Base-by-base conservation (phyloP, 2,113 vertebrate genomes). In the Daphoenositta chrysoptera region DNA sequence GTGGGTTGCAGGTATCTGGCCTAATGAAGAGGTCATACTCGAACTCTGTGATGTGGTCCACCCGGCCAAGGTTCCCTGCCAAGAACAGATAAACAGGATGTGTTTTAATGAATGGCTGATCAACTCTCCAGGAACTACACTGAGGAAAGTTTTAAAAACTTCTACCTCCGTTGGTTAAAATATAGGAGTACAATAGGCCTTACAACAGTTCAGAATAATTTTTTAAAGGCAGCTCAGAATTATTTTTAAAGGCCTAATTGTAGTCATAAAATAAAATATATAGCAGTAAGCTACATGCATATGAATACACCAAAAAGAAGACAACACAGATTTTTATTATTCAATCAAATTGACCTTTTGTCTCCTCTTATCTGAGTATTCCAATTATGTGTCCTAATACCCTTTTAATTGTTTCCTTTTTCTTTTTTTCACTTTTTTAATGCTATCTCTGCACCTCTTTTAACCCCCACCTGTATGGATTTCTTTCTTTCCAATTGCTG, bases 1-100 rank as follows among this genome's bases (percentile, higher is more conserved):
- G 99, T 26, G 99, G 99, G 92, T 99, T 99, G 97, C 99, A 99
- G 64, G 99, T 99, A 94, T 99, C 99, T 8, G 99, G 99, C 44
- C 99, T 98, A 93, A 99, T 99, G 97, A 99, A 99, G 40, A 99
- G 98, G 97, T 99, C 99, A 95, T 99, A 99, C 94, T 99, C 99
- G 97, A 99, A 99, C 66, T 99, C 99, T 61, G 98, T 98, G 97
- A 99, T 98, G 71, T 99, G 98, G 92, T 99, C 98, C 50, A 99
- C 99, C 31, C 99, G 98, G 33, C 99, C 99, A 75, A 99, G 98
- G 95, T 99, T 99, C 91, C 99, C 99, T 99, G 87, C 31, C 87
- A 69, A 92, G 47, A 91, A 79, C 48, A 89, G 11, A 44, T 1
- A 44, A 81, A 87, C 54, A 70, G 9, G 78, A 80, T 7, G 16